phyloP scores from a whole-genome alignment of 2,888 invertebrate genomes.

The Ormyrus pomaceus region DNA sequence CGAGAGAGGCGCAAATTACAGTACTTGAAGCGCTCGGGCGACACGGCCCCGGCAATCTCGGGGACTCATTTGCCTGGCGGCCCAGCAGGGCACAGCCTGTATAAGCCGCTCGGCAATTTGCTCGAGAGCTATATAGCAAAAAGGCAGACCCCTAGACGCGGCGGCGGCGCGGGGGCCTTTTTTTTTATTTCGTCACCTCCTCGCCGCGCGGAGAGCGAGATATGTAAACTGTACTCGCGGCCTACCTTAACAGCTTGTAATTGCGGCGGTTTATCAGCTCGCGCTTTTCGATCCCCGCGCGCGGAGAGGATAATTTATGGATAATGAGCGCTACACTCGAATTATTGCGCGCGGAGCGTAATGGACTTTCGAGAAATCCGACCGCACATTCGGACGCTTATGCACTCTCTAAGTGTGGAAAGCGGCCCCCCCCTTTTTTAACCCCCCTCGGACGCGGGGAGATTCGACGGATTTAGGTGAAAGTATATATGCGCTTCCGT shows the following conservation, averaged over 20 bases:
- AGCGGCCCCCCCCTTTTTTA: too few relatives aligned
- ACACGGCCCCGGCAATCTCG: constrained; percentile 39
- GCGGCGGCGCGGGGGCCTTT: background rate
- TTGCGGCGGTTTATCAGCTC: background rate
- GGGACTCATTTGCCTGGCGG: constrained; percentile 42
- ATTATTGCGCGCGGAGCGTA: too few relatives aligned
- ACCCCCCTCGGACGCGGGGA: too few relatives aligned
- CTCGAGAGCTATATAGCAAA: too few relatives aligned
- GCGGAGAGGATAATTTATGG: background rate
- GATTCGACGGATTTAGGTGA: too few relatives aligned
- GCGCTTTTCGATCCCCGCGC: background rate
- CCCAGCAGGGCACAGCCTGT: background rate
- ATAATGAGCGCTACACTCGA: too few relatives aligned
- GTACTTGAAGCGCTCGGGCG: constrained; percentile 1
- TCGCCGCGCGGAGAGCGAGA: background rate
- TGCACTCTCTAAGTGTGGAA: too few relatives aligned
- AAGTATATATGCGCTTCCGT: too few relatives aligned
- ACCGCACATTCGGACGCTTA: too few relatives aligned
- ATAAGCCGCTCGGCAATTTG: too few relatives aligned
- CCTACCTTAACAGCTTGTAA: constrained; percentile 38
- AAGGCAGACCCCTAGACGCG: background rate
- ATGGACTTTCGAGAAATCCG: too few relatives aligned
- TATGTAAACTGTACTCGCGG: background rate
- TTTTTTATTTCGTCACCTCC: constrained; percentile 34
- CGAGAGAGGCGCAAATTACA: constrained; percentile 40